phyloP scores from a whole-genome alignment of 2,888 invertebrate species.

The Spodoptera picta region DNA sequence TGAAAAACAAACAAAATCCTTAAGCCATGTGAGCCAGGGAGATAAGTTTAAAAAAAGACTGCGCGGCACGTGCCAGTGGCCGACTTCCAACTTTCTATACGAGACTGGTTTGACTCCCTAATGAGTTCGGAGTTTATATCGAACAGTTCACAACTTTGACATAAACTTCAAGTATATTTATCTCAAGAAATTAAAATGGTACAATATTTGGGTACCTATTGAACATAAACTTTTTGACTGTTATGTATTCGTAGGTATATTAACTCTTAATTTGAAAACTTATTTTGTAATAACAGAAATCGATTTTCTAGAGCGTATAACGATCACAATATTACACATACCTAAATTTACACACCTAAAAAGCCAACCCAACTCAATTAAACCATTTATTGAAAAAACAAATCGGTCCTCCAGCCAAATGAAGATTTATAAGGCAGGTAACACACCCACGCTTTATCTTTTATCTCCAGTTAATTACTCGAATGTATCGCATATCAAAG shows the following conservation, averaged over 20 bases:
- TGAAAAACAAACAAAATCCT: conserved; percentile 48
- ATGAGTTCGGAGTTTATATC: conserved; percentile 42
- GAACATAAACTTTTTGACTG: too few relatives aligned
- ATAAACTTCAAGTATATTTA: too few relatives aligned
- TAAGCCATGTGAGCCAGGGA: conserved; percentile 36
- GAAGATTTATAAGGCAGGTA: conserved; percentile 42
- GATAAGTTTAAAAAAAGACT: conserved; percentile 45
- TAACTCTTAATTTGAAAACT: too few relatives aligned
- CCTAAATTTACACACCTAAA: conserved; percentile 21
- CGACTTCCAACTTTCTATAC: conserved; percentile 45
- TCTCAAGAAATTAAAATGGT: too few relatives aligned
- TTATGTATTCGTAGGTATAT: too few relatives aligned
- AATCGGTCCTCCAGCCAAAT: conserved; percentile 27
- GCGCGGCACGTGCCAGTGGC: conserved; percentile 51
- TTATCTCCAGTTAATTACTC: conserved; percentile 44
- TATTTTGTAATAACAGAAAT: too few relatives aligned
- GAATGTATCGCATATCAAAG: conserved; percentile 44
- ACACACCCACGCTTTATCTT: conserved; percentile 41
- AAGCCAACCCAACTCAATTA: conserved; percentile 34
- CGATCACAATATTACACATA: conserved; percentile 10
- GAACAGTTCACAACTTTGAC: conserved; percentile 17
- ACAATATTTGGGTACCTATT: too few relatives aligned
- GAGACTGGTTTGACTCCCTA: conserved; percentile 47
- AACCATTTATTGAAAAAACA: conserved; percentile 38
- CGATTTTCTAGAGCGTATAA: too few relatives aligned